Evolutionary conservation across 2,888 invertebrate genomes (phyloP).

Genomic region (Fragum whitleyi): DNA sequence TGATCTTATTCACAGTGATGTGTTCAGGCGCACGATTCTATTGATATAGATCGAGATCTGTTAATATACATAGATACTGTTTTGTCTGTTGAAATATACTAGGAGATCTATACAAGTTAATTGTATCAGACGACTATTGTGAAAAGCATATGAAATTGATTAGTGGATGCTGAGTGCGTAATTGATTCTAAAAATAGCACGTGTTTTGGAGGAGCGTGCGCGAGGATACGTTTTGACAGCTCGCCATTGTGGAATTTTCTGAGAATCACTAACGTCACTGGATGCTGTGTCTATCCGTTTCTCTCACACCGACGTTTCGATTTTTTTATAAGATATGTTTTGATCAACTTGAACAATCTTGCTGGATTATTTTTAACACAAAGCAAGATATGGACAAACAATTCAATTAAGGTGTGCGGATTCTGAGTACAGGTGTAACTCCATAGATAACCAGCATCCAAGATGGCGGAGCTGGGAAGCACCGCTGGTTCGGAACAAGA

Average conservation of each 20-base stretch:
- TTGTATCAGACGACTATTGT: not conserved
- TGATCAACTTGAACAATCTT: not conserved
- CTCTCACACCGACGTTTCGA: conserved; percentile 44
- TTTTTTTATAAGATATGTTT: conserved; percentile 19
- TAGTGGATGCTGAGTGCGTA: conserved; percentile 3
- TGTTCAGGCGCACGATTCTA: not conserved
- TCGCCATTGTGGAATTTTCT: conserved; percentile 60
- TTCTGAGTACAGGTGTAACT: conserved; percentile 40
- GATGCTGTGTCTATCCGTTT: conserved; percentile 18
- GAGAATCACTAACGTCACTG: conserved; percentile 27
- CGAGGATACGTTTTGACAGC: conserved; percentile 12
- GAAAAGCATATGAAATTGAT: conserved; percentile 28
- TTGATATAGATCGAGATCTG: not conserved
- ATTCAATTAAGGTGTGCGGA: conserved; percentile 38
- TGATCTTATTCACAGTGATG: not conserved
- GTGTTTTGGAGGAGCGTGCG: conserved; percentile 15
- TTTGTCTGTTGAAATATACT: not conserved
- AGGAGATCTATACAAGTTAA: no score
- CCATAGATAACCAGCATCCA: conserved; percentile 41
- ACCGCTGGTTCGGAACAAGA: conserved; percentile 98
- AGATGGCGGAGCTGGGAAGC: conserved; percentile 85
- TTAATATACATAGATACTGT: not conserved
- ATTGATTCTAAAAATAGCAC: conserved; percentile 23
- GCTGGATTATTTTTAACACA: not conserved
- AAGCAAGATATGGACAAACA: not conserved